Percentiles rank a stretch among this genome's conserved stretches.
phyloP scores from a whole-genome alignment of 1,140 invertebrate species.

The Eumaeus atala region DNA sequence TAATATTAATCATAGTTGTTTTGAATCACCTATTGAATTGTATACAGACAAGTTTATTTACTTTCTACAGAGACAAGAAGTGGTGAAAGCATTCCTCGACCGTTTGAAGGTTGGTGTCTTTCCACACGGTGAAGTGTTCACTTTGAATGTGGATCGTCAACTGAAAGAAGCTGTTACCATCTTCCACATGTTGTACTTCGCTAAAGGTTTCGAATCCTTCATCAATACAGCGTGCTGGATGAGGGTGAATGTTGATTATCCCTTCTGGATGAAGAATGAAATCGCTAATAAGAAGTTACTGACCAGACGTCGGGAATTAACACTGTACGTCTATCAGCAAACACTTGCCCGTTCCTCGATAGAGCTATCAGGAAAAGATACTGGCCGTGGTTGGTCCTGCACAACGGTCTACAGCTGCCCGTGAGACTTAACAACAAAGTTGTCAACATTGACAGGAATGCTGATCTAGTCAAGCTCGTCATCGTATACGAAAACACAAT shows the following conservation, averaged over 20 bases:
- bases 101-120: conserved; percentile 74
- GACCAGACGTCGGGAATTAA: conserved; percentile 77
- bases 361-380: conserved; percentile 75
- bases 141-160: conserved; percentile 76
- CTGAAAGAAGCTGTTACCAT: conserved; percentile 77
- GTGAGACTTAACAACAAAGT: conserved; percentile 76
- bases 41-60: conserved; percentile 48
- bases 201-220: conserved; percentile 77
- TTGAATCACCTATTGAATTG: no score
- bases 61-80: conserved; percentile 71
- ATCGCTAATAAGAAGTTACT: conserved; percentile 70
- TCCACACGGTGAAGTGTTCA: conserved; percentile 77
- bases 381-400: conserved; percentile 76
- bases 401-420: conserved; percentile 79
- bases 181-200: conserved; percentile 81
- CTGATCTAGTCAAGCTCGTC: conserved; percentile 68
- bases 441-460: conserved; percentile 67
- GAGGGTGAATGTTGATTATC: conserved; percentile 76
- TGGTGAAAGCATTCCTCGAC: conserved; percentile 77
- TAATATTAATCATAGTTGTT: no score
- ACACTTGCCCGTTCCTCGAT: conserved; percentile 76
- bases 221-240: conserved; percentile 78
- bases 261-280: conserved; percentile 78
- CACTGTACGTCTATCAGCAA: conserved; percentile 76
- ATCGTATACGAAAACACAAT: conserved; percentile 77